Base-by-base conservation (phyloP, 2,113 vertebrate species). In the Orthonyx spaldingii region DNA sequence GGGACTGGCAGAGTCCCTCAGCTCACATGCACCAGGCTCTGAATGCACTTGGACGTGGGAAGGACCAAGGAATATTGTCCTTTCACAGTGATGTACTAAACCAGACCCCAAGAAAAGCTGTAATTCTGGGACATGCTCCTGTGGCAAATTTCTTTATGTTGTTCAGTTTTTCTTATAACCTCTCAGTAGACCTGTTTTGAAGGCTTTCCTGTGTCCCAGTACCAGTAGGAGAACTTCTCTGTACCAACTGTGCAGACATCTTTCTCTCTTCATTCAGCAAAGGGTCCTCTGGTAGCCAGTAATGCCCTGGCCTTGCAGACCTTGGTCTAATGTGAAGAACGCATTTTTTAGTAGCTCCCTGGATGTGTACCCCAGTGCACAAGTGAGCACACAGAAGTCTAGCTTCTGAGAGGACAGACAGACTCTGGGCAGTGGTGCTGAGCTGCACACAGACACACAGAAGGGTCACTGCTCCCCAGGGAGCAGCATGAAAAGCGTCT, bases 381-480 rank as follows among this genome's bases (percentile, higher is more conserved):
- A 89, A 12, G 16, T 68, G 24, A 55, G 47, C 53, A 82, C 49
- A 72, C 15, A 42, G 27, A 82, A 70, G 19, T 35, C 55, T 60
- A 70, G 0, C 41, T 60, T 75, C 65, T 0, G 0, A 83, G 68
- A 55, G 11, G 11, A 82, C 68, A 71, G 50, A 13, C 63, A 61
- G 81, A 10, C 49, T 68, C 35, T 41, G 49, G 57, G 39, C 64
- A 64, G 57, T n/a, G 52, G 30, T 78, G 74, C 23, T 92, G 76
- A 94, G 87, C 44, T 82, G 41, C 42, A 39, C 63, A 57, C 56
- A 92, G 56, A 56, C 32, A 47, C 32, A 88, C 27, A 46, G 46
- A 68, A 79, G 56, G 59, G 83, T 86, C 77, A 26, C 44, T 84
- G 68, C 71, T 92, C 30, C 52, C 76, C 52, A 69, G 71, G 63